Percentiles rank a stretch among this genome's conserved stretches.
phyloP scores from a whole-genome alignment of 2,888 invertebrate genomes.

The Globia sparganii region DNA sequence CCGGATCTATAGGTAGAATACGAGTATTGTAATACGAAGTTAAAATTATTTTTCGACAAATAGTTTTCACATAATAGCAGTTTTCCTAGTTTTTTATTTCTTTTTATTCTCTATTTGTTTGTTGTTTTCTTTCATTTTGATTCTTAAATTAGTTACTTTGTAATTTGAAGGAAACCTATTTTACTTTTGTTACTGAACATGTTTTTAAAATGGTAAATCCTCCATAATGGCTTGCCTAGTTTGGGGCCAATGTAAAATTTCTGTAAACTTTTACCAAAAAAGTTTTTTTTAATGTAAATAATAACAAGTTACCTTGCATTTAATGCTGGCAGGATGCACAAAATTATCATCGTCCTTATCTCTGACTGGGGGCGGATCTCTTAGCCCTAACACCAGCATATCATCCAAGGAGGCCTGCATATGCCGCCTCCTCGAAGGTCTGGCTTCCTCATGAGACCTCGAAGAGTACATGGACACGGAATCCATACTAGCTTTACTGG shows the following conservation, averaged over 20 bases:
- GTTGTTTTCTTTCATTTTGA: too few species aligned
- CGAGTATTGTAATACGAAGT: not conserved
- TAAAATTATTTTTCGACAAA: not conserved
- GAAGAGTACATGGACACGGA: constrained; percentile 91
- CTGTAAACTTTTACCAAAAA: too few species aligned
- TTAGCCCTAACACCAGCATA: constrained; percentile 88
- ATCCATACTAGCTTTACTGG: constrained; percentile 86
- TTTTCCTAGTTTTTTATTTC: too few species aligned
- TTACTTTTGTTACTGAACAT: too few species aligned
- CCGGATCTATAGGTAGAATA: not conserved
- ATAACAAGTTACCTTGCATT: too few species aligned
- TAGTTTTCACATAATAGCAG: not conserved
- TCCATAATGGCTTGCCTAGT: too few species aligned
- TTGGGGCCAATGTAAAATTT: too few species aligned
- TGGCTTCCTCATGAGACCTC: constrained; percentile 89
- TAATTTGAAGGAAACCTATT: too few species aligned
- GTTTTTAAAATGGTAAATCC: too few species aligned
- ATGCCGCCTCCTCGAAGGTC: constrained; percentile 78
- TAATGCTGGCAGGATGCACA: constrained; percentile 84
- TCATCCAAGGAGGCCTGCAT: constrained; percentile 91
- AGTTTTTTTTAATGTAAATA: too few species aligned
- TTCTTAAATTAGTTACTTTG: too few species aligned
- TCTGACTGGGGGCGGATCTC: constrained; percentile 71
- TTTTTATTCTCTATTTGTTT: too few species aligned
- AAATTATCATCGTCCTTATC: constrained; percentile 85